A percentile compares a stretch with the other conserved stretches of the same genome.
phyloP scores from a whole-genome alignment of 2,888 invertebrate genomes.

The Orthonevra nobilis region DNA sequence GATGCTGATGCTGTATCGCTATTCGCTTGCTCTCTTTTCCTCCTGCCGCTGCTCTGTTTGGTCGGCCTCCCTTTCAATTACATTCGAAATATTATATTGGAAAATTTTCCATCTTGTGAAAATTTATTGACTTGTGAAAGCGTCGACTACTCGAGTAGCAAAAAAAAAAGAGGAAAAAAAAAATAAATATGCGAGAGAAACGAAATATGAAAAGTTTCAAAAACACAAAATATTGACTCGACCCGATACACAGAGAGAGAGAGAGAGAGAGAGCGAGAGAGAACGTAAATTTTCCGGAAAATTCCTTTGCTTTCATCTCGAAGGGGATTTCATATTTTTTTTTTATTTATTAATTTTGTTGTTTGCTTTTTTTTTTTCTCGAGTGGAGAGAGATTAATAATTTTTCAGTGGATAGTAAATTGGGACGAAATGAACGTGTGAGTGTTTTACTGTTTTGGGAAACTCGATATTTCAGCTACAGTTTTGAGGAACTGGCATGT shows the following conservation, averaged over 20 bases:
- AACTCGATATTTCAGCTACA: conserved; percentile 4
- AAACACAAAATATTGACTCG: conserved; percentile 32
- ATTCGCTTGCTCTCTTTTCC: no score
- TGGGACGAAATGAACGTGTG: background rate
- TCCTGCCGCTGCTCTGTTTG: no score
- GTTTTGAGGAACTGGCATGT: background rate
- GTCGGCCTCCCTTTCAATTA: conserved; percentile 47
- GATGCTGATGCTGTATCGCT: no score
- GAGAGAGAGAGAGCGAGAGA: no score
- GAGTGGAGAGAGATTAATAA: conserved; percentile 6
- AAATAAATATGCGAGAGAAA: no score
- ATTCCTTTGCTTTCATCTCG: no score
- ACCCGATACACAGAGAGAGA: background rate
- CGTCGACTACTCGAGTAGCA: conserved; percentile 10
- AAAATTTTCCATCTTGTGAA: conserved; percentile 33
- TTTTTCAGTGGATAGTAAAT: background rate
- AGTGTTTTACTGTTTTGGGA: no score
- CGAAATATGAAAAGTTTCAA: conserved; percentile 35
- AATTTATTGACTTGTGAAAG: conserved; percentile 56
- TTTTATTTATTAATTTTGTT: no score
- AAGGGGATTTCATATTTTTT: no score
- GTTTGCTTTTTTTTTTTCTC: no score
- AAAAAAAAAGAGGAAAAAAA: background rate
- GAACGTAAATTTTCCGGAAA: no score
- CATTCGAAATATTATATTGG: conserved; percentile 40